A percentile compares a stretch with the other conserved stretches of the same genome.
Evolutionary conservation across 1,140 invertebrate species (phyloP).

Genomic region (Bombus sibiricus): DNA sequence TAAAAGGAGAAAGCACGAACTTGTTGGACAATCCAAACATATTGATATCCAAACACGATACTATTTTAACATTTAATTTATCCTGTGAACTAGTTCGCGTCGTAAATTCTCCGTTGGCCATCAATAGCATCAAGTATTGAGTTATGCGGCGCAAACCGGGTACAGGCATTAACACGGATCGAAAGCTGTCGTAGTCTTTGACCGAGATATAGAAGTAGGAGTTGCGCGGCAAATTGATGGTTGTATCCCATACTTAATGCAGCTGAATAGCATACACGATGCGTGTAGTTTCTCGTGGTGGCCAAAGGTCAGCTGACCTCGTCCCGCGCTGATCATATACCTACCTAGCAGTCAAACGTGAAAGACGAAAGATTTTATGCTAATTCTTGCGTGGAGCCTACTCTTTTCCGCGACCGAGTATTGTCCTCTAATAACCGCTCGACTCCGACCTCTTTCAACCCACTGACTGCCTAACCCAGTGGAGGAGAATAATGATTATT

Average conservation of each 20-base stretch:
- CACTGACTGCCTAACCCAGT: conserved; percentile 43
- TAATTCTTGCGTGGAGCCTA: conserved; percentile 69
- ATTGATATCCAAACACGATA: not conserved
- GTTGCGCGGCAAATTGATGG: conserved; percentile 52
- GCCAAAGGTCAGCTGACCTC: conserved; percentile 27
- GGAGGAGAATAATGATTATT: conserved; percentile 58
- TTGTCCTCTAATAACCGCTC: conserved; percentile 75
- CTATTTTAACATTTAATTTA: conserved; percentile 30
- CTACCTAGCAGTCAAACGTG: conserved; percentile 36
- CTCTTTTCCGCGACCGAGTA: conserved; percentile 56
- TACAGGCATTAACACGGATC: conserved; percentile 5
- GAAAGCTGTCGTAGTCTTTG: not conserved
- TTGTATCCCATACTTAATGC: conserved; percentile 54
- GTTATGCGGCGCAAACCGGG: conserved; percentile 18
- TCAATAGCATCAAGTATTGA: conserved; percentile 22
- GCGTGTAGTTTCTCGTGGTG: conserved; percentile 49
- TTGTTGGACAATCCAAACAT: not conserved
- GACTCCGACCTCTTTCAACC: conserved; percentile 39
- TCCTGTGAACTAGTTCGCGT: not conserved
- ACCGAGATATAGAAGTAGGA: conserved; percentile 11
- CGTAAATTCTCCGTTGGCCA: not conserved
- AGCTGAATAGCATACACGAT: conserved; percentile 36
- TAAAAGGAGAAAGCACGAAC: too few species aligned
- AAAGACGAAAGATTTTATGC: conserved; percentile 74
- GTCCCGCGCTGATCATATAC: conserved; percentile 64